Evolutionary conservation across 2,797 vertebrate species (phyloP), one percentile per base, ranked within the genome.

Genomic region (Holocentrus rufus): DNA sequence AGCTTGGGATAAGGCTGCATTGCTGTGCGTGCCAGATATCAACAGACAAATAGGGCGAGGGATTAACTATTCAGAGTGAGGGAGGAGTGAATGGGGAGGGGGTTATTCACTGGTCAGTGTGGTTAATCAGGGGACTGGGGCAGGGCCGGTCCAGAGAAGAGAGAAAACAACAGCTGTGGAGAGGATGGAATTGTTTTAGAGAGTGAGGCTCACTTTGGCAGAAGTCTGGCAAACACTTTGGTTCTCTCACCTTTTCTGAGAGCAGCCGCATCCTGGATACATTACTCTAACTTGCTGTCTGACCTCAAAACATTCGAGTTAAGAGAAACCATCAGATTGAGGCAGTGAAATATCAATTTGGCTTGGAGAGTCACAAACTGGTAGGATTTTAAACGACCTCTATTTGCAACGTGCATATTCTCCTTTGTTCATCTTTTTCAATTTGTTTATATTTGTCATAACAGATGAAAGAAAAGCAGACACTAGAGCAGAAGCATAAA

Each of bases 161-260:
- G 67, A 75, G 83, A 87, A 88, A 89, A 90, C 89, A 92, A 89
- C 92, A 93, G 90, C 89, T 93, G 92, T 85, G 84, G 73, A 46
- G 60, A 76, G 80, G 83, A 86, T 71, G 81, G 81, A 81, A 76
- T 82, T 77, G 79, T 88, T 88, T 76, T 42, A 79, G 72, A 87
- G 78, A 74, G 50, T 11, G 65, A 86, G 81, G n/a, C 60, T 66
- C 53, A n/a, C 36, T 2, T 67, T 83, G 89, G 83, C 85, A 90
- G 80, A 75, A 80, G 66, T 65, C 79, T 91, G 89, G 90, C 88
- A 78, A 49, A 44, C 70, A 27, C 76, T 61, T 69, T 30, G 2
- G 65, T 88, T 89, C 76, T 90, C 82, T 86, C 89, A 87, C 85
- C 83, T 88, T 82, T 62, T 65, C 66, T 34, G 76, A 76, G 59